Percentiles rank a stretch among this genome's conserved stretches.
Evolutionary conservation across 2,113 vertebrate genomes (phyloP).

Genomic region (Cariama cristata): DNA sequence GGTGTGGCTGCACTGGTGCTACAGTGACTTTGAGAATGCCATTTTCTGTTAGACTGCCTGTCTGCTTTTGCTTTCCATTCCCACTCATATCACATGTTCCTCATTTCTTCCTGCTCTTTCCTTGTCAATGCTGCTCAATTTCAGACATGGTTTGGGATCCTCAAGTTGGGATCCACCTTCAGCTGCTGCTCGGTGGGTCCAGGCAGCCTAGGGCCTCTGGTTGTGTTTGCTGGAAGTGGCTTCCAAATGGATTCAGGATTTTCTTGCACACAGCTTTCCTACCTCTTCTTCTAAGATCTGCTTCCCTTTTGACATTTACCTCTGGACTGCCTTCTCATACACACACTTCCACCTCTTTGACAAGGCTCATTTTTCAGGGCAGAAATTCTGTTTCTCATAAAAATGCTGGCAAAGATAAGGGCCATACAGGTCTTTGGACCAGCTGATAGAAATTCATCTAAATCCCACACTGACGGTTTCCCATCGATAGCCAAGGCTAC

Average conservation of each 20-base stretch:
- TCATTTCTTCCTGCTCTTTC: neutral
- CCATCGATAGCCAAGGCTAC: neutral
- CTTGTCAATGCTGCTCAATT: neutral
- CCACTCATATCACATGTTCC: neutral
- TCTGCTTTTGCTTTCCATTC: neutral
- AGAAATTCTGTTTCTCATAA: neutral
- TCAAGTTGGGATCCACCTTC: neutral
- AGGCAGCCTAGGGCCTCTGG: neutral
- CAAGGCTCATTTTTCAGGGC: neutral
- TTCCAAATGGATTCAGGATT: neutral
- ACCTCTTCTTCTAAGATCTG: neutral
- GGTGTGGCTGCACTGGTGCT: neutral
- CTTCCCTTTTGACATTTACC: neutral
- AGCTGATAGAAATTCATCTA: conserved; percentile 37
- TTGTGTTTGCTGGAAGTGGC: neutral
- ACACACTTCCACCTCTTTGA: neutral
- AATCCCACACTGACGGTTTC: neutral
- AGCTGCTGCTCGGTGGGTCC: neutral
- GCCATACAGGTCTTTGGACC: neutral
- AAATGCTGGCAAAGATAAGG: neutral
- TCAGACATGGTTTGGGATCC: neutral
- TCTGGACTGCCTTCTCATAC: neutral
- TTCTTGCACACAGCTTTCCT: neutral
- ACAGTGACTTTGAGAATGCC: neutral
- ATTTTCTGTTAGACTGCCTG: neutral